Evolutionary conservation across 2,113 vertebrate species (phyloP), one percentile per base, ranked within the genome.

Genomic region (Mirounga angustirostris): DNA sequence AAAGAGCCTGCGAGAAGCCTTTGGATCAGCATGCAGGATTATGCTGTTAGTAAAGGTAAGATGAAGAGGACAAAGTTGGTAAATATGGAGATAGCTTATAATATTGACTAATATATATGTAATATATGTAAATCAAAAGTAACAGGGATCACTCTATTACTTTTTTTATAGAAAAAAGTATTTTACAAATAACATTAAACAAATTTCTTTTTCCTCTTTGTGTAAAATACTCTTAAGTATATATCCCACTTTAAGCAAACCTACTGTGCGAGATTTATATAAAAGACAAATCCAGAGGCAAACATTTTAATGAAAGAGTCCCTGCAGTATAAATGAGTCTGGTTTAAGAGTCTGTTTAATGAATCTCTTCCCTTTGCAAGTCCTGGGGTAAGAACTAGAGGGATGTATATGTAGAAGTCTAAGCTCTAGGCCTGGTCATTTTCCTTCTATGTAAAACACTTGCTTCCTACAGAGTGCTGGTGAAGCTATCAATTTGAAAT

Each of bases 1-100:
- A 99, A 99, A 98, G 99, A 99, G 95, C 99, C 99, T 28, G 99
- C 99, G 54, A 99, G 99, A 97, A 99, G 99, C 97, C 99, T 99
- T 63, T 99, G 99, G 99, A 99, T 99, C 98, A 99, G 99, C 97
- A 99, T 99, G 99, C 99, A 99, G 95, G 99, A 99, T 98, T 99
- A 99, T 74, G 99, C 99, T 94, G 93, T 99, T 79, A 99, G 99
- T 98, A 99, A 99, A 99, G 99, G 99, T 99, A 96, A 96, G 96
- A 30, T 33, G n/a, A 43, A 89, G n/a, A 78, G 69, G 71, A 33
- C 9, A 24, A 84, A 71, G 24, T 33, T n/a, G 50, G 13, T 88
- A 83, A 67, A 89, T 90, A 4, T 13, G 3, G 84, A 76, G 36
- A 67, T 83, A 67, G 43, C 21, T 82, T 18, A 82, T 84, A 59